A percentile compares a stretch with the other conserved stretches of the same genome.
These are phyloP conservation scores for Brassicogethes aeneus DNA, from an alignment of 2,888 invertebrate species.

Conservation along the genomic window DNA sequence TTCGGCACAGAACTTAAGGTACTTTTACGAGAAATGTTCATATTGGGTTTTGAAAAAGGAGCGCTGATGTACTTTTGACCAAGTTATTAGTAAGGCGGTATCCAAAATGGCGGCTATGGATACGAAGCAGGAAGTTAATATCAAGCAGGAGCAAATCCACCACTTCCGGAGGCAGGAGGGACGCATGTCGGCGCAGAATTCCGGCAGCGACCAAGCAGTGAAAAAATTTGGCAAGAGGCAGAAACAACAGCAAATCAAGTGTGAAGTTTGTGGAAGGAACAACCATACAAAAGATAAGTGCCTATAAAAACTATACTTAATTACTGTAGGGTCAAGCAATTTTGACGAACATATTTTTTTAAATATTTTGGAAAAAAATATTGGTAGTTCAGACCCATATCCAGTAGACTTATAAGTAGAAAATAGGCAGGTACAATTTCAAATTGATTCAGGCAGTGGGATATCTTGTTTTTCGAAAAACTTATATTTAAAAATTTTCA, in stretches of 20 bases:
- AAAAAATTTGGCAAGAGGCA: no score
- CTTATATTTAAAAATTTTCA: constrained; percentile 4
- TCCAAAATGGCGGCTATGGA: constrained; percentile 9
- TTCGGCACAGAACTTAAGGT: no score
- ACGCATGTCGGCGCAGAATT: no score
- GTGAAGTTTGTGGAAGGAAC: constrained; percentile 4
- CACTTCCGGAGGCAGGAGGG: background rate
- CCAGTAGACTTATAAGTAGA: constrained; percentile 1
- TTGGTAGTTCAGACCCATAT: constrained; percentile 3
- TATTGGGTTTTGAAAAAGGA: constrained; percentile 15
- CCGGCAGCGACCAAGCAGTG: no score
- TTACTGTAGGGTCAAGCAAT: background rate
- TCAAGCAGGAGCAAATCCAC: constrained; percentile 4
- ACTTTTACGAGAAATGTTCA: no score
- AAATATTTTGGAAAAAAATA: no score
- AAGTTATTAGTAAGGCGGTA: constrained; percentile 2
- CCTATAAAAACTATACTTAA: constrained; percentile 9
- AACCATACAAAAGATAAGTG: constrained; percentile 10
- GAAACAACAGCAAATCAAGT: no score
- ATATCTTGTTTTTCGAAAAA: constrained; percentile 1
- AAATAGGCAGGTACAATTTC: constrained; percentile 1
- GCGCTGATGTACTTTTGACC: constrained; percentile 9
- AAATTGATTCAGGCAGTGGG: constrained; percentile 5
- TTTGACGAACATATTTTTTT: constrained; percentile 4
- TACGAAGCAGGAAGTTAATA: background rate